These are phyloP conservation scores for Ennomos quercinarius DNA, from an alignment of 2,888 invertebrate species.

Conservation along the genomic window DNA sequence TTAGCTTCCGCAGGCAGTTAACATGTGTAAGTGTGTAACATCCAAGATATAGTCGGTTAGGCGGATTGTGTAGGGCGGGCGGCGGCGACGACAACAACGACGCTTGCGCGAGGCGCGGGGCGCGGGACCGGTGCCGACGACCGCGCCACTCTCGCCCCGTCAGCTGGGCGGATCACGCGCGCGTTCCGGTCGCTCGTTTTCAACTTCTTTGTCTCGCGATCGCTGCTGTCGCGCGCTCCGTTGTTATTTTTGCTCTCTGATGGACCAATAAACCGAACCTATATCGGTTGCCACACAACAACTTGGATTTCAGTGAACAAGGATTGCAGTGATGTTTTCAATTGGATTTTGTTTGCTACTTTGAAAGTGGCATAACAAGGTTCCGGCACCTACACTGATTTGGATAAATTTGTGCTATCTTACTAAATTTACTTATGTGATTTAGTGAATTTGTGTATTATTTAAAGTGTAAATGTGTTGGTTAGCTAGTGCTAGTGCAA, in stretches of 20 bases:
- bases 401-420: slow-evolving; percentile 12
- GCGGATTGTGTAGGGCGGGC: slow-evolving; percentile 34
- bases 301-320: slow-evolving; percentile 79
- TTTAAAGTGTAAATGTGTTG: slow-evolving; percentile 7
- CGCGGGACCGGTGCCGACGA: slow-evolving; percentile 47
- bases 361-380: slow-evolving; percentile 25
- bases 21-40: slow-evolving; percentile 72
- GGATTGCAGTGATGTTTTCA: slow-evolving; percentile 78
- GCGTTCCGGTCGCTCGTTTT: slow-evolving; percentile 42
- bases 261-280: slow-evolving; percentile 46
- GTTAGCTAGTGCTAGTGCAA: not conserved
- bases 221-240: slow-evolving; percentile 54
- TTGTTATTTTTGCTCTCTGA: slow-evolving; percentile 71
- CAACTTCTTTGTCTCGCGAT: slow-evolving; percentile 68
- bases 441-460: not conserved
- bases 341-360: slow-evolving; percentile 52
- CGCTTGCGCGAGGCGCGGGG: slow-evolving; percentile 48
- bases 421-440: not conserved
- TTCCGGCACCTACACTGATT: slow-evolving; percentile 8
- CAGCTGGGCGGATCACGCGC: slow-evolving; percentile 60
- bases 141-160: slow-evolving; percentile 73
- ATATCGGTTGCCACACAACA: slow-evolving; percentile 54
- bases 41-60: slow-evolving; percentile 65
- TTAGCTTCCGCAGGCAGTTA: slow-evolving; percentile 68
- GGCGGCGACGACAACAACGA: slow-evolving; percentile 62